A percentile compares a stretch with the other conserved stretches of the same genome.
Conservation (phyloP, 2,113 vertebrate genomes). For the Calidris pygmaea region DNA sequence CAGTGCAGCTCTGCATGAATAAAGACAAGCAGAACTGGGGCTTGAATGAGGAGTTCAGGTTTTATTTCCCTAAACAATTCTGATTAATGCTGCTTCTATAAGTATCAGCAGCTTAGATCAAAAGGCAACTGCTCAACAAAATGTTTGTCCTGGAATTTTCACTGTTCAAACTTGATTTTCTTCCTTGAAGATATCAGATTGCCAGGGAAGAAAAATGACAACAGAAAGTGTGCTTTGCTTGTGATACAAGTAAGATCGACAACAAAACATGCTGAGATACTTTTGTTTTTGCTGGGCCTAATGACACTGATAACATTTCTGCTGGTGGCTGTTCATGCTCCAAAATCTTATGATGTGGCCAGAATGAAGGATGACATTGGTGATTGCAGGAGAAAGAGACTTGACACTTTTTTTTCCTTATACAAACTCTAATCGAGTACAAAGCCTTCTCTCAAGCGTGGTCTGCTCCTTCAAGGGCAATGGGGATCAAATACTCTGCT, state of each 20-base stretch:
- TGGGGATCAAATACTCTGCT: background rate
- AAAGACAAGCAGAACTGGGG: background rate
- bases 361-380: background rate
- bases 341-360: background rate
- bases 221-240: background rate
- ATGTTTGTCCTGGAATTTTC: background rate
- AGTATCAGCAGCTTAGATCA: background rate
- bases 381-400: background rate
- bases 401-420: background rate
- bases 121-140: constrained; percentile 17
- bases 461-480: background rate
- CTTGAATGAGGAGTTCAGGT: background rate
- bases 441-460: background rate
- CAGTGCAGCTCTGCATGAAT: background rate
- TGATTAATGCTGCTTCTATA: constrained; percentile 4
- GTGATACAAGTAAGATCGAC: background rate
- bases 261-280: background rate
- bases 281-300: background rate
- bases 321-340: background rate
- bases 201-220: constrained; percentile 9
- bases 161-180: constrained; percentile 13
- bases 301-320: background rate
- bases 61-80: constrained; percentile 13
- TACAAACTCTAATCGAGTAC: background rate
- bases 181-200: background rate